Conservation (phyloP, 2,113 vertebrate genomes). For the Glareola pratincola region DNA sequence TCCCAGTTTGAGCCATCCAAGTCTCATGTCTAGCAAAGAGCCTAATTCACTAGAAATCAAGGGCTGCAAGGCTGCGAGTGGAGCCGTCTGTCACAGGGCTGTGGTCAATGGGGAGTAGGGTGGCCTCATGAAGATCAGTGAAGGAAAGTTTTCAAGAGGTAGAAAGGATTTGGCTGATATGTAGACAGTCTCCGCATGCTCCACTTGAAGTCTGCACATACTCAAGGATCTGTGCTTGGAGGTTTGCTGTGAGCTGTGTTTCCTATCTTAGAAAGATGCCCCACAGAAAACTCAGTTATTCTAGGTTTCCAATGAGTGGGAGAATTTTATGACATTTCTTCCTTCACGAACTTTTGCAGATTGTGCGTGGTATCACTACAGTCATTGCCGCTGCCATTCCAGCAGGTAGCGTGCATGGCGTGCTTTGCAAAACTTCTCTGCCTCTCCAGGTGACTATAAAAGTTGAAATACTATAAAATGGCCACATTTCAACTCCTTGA, state of each 20-base stretch:
- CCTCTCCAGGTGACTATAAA: background rate
- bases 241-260: background rate
- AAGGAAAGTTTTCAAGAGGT: background rate
- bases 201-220: background rate
- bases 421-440: background rate
- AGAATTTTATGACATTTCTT: background rate
- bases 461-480: background rate
- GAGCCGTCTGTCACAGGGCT: background rate
- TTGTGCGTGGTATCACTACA: background rate
- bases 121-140: background rate
- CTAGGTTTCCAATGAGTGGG: background rate
- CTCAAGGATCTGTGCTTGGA: background rate
- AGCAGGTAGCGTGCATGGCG: rapidly evolving
- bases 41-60: background rate
- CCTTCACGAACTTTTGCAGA: background rate
- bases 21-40: background rate
- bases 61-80: background rate
- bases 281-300: background rate
- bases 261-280: background rate
- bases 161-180: background rate
- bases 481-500: background rate
- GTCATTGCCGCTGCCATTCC: background rate
- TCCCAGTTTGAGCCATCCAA: background rate
- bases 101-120: too few species aligned
- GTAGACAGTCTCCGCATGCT: background rate